phyloP scores from a whole-genome alignment of 2,113 vertebrate species.

The Aphelocoma coerulescens region DNA sequence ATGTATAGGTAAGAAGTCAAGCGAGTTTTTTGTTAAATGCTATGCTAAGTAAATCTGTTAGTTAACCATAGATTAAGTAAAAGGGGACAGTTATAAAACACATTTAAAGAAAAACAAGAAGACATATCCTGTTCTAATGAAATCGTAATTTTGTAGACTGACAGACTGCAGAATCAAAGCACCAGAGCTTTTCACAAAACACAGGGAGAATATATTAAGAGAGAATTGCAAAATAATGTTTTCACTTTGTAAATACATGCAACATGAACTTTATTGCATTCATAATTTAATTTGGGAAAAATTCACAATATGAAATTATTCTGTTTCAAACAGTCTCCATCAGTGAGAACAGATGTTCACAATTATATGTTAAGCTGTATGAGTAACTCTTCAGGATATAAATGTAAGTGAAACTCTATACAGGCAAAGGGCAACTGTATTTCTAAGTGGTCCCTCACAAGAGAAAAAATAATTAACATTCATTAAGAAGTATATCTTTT shows the following conservation, averaged over 20 bases:
- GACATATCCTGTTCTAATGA: neutral
- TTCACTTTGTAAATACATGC: neutral
- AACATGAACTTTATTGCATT: neutral
- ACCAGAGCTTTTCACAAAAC: neutral
- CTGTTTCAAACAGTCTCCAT: neutral
- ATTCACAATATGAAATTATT: neutral
- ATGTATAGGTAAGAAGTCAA: neutral
- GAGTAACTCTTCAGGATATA: neutral
- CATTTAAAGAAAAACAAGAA: neutral
- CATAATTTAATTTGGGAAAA: neutral
- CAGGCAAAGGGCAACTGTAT: neutral
- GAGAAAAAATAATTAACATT: neutral
- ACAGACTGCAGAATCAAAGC: neutral
- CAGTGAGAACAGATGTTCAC: neutral
- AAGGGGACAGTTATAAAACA: neutral
- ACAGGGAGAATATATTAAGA: neutral
- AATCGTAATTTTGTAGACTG: neutral
- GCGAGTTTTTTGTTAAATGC: neutral
- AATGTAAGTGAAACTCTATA: neutral
- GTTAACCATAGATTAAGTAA: neutral
- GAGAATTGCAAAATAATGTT: neutral
- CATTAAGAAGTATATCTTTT: neutral
- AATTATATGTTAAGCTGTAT: neutral
- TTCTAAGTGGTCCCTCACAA: neutral
- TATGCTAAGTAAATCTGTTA: neutral